Base-by-base conservation (phyloP, 2,113 vertebrate species). In the Cacatua alba region DNA sequence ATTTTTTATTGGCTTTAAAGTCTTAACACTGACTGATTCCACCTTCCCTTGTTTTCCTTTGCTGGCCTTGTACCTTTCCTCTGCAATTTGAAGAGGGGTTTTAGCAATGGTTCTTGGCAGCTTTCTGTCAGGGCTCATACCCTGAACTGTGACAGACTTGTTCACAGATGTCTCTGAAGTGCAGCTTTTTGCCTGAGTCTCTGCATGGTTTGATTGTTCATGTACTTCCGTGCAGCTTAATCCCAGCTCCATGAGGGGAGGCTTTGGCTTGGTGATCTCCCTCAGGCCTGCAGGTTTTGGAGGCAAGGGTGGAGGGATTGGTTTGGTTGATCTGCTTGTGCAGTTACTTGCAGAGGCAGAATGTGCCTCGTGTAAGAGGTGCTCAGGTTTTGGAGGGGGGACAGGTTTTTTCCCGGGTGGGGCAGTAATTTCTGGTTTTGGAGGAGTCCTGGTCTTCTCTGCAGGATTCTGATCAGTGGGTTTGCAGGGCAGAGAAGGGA, bases 341-440 rank as follows among this genome's bases (percentile, higher is more conserved):
- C 65, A 91, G 63, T 41, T 69, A 33, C 71, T 80, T 53, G 91
- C 18, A 59, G 91, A 63, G 48, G 82, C 89, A 82, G 85, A 91
- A 87, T 78, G 48, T 15, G 67, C 81, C 83, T 95, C 91, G 0
- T 90, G 94, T 80, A 86, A 88, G 28, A 98, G 96, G 48, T 97
- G 89, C 20, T 98, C 96, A 60, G 97, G 97, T 88, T 98, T 98
- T 39, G 98, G 97, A 90, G 98, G 97, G 28, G 97, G 96, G 37
- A 92, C 53, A 31, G 98, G 97, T 92, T 96, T 97, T 96, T 97
- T 97, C 77, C 88, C 94, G 14, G 81, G 70, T 82, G 79, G 60
- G 68, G 65, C 81, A 48, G 77, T 88, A 89, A 95, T 94, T 53
- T 98, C 97, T 46, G 95, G 96, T 94, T 98, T 99, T 65, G 96